Percentiles rank a stretch among this genome's conserved stretches.
Evolutionary conservation across 2,113 vertebrate species (phyloP).

Genomic region (Neolamprologus falcicula): DNA sequence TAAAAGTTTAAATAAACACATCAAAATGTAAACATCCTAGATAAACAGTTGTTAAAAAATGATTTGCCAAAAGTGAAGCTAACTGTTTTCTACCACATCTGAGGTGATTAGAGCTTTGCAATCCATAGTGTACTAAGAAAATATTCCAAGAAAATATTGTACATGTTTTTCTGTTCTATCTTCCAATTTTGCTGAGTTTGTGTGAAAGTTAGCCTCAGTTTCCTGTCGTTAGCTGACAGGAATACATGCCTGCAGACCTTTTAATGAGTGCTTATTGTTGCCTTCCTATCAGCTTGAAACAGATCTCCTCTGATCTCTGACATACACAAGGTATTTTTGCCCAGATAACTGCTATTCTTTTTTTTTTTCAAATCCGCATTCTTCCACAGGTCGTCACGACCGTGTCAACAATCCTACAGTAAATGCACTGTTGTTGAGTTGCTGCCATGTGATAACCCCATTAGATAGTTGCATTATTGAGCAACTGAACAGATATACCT

Average conservation of each 20-base stretch:
- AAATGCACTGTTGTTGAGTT: neutral
- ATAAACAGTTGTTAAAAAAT: neutral
- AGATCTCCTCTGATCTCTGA: neutral
- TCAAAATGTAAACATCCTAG: neutral
- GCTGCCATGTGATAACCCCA: neutral
- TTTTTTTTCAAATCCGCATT: neutral
- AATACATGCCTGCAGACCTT: neutral
- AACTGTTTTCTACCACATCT: neutral
- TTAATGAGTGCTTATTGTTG: neutral
- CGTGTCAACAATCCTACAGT: neutral
- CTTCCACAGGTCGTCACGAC: neutral
- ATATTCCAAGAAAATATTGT: neutral
- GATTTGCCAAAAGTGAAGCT: neutral
- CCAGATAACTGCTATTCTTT: neutral
- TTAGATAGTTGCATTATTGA: neutral
- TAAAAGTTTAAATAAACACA: neutral
- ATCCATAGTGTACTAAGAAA: neutral
- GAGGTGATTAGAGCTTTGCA: neutral
- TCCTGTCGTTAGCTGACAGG: neutral
- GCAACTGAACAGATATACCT: neutral
- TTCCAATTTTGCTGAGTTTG: neutral
- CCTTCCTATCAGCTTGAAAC: neutral
- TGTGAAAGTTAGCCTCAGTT: neutral
- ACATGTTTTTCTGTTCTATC: neutral
- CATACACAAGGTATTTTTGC: neutral